A percentile compares a stretch with the other conserved stretches of the same genome.
Conservation (phyloP, 2,113 vertebrate species). For the Crypturellus undulatus region DNA sequence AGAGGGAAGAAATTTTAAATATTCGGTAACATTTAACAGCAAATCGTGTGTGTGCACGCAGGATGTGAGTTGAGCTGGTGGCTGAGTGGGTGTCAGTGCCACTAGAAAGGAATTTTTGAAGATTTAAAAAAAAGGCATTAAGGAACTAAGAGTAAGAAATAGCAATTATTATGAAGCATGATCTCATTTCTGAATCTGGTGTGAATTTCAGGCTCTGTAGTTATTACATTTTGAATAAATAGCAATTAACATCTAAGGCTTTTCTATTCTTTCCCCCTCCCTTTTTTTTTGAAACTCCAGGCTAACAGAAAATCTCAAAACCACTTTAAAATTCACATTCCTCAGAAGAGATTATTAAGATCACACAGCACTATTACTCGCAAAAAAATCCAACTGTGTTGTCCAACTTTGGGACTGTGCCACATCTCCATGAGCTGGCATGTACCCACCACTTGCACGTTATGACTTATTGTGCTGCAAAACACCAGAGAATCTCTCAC, state of each 20-base stretch:
- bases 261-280: neutral
- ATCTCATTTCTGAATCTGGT: conserved; percentile 57
- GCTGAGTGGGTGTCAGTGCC: conserved; percentile 35
- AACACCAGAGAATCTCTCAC: neutral
- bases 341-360: neutral
- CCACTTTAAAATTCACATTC: conserved; percentile 44
- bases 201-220: conserved; percentile 53
- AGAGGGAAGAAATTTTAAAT: conserved; percentile 17
- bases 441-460: neutral
- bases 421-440: neutral
- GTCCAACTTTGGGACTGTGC: neutral
- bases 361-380: neutral
- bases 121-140: conserved; percentile 57
- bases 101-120: conserved; percentile 38
- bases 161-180: conserved; percentile 39
- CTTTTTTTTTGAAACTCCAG: neutral
- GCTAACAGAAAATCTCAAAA: conserved; percentile 38
- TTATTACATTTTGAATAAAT: conserved; percentile 69
- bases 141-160: conserved; percentile 55
- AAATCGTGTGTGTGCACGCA: neutral
- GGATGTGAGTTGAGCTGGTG: neutral
- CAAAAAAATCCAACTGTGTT: neutral
- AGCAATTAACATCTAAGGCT: conserved; percentile 68
- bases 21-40: conserved; percentile 16
- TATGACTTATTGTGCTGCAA: neutral